A percentile compares a stretch with the other conserved stretches of the same genome.
Conservation (phyloP, 1,140 invertebrate genomes). For the Polypedilum vanderplanki region DNA sequence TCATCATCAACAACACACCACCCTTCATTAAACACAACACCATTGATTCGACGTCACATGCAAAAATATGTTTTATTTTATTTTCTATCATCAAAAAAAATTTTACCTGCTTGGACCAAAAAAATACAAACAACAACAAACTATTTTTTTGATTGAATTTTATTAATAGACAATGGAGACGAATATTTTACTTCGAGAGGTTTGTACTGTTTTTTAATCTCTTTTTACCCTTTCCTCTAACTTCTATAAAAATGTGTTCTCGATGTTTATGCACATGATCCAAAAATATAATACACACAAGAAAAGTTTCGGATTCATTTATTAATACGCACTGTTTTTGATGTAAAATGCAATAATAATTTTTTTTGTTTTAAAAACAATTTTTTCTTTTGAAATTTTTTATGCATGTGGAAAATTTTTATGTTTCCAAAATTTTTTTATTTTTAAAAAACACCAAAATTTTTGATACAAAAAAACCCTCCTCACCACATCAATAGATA, state of each 20-base stretch:
- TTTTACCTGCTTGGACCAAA: background rate
- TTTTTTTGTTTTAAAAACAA: background rate
- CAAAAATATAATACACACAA: background rate
- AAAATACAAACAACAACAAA: background rate
- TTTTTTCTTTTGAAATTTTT: too few species aligned
- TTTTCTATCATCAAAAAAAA: background rate
- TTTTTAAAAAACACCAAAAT: too few species aligned
- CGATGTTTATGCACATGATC: background rate
- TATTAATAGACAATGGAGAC: conserved; percentile 13
- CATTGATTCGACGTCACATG: background rate
- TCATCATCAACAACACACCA: background rate
- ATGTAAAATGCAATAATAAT: background rate
- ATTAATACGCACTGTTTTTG: too few species aligned
- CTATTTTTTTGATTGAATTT: conserved; percentile 6
- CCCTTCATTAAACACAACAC: background rate
- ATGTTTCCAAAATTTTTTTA: too few species aligned
- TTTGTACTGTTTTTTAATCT: background rate
- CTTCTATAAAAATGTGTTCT: background rate
- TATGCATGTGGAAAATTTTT: too few species aligned
- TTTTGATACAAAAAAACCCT: too few species aligned
- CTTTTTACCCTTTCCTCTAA: background rate
- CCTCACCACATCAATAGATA: too few species aligned
- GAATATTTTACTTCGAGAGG: conserved; percentile 3
- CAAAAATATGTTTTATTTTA: background rate
- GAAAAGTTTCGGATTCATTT: background rate